Evolutionary conservation across 2,888 invertebrate genomes (phyloP), one percentile per base, ranked within the genome.

Genomic region (Sarcophaga variegata): DNA sequence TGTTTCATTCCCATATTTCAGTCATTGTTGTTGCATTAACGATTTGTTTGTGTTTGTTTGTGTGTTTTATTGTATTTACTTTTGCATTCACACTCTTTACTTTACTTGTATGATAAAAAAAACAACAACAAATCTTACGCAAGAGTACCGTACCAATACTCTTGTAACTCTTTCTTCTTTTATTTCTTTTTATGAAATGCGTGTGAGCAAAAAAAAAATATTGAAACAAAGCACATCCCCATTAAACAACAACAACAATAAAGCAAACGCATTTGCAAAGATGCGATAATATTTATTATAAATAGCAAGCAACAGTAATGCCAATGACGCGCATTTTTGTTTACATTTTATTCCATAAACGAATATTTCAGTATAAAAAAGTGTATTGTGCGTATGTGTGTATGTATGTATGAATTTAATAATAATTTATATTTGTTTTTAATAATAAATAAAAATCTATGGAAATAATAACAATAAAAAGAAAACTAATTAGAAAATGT

Each of bases 121-220:
- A 47, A 47, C 47, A 45, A 69, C 4, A 4, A 69, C 12, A 37
- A 69, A 37, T 22, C 22, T 77, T 81, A 82, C 80, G 85, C 85
- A 85, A 85, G 47, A 81, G 62, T 47, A 69, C 54, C 3, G 54
- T 59, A 69, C 59, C 17, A 84, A 81, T 47, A 70, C 75, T 75
- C 27, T 47, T 47, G 25, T 14, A 22, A 37, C 69, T 59, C 25
- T 63, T 12, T 54, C 17, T 54, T 17, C 54, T 37, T 37, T 37
- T 37, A 8, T 37, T 37, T 10, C 37, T 37, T 37, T 66, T 45
- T 37, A 66, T 17, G 17, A 27, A 59, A 59, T 69, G 47, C 69
- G 63, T 72, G 54, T 8, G 37, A 22, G 22, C 10, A 25, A 71
- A 71, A 80, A 62, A 69, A 70, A 70, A 62, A 62, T 6, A 20